Evolutionary conservation across 2,113 vertebrate species (phyloP).

Genomic region (Xenopus laevis): DNA sequence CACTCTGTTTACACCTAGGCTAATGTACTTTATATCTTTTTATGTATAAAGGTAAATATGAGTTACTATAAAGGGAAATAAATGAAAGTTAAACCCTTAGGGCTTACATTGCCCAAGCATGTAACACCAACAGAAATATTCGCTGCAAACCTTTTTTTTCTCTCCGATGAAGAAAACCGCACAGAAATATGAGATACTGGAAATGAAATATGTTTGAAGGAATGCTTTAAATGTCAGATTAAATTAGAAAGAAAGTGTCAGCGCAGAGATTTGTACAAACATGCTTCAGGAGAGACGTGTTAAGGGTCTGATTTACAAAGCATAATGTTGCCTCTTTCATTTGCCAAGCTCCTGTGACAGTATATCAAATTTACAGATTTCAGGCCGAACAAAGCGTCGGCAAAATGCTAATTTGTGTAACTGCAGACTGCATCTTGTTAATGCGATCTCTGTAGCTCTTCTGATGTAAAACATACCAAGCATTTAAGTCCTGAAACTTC

Average conservation of each 20-base stretch:
- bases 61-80: no score
- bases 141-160: slow-evolving; percentile 15
- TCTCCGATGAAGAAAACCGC: slow-evolving; percentile 8
- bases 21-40: no score
- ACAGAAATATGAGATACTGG: slow-evolving; percentile 3
- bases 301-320: slow-evolving; percentile 37
- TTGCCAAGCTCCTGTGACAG: slow-evolving; percentile 10
- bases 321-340: slow-evolving; percentile 23
- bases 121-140: slow-evolving; percentile 3
- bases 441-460: slow-evolving; percentile 12
- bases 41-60: no score
- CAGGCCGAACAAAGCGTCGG: slow-evolving; percentile 25
- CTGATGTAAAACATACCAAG: slow-evolving; percentile 17
- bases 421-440: slow-evolving; percentile 18
- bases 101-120: no score
- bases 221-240: slow-evolving; percentile 35
- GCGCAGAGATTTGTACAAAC: slow-evolving; percentile 30
- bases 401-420: slow-evolving; percentile 35
- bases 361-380: slow-evolving; percentile 38
- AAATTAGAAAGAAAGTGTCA: slow-evolving; percentile 26
- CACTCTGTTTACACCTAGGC: no score
- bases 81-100: no score
- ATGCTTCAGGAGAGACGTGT: slow-evolving; percentile 23
- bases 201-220: slow-evolving; percentile 32
- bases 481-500: slow-evolving; percentile 17